Conservation (phyloP, 1,140 invertebrate species). For the Diploscapter pachys region DNA sequence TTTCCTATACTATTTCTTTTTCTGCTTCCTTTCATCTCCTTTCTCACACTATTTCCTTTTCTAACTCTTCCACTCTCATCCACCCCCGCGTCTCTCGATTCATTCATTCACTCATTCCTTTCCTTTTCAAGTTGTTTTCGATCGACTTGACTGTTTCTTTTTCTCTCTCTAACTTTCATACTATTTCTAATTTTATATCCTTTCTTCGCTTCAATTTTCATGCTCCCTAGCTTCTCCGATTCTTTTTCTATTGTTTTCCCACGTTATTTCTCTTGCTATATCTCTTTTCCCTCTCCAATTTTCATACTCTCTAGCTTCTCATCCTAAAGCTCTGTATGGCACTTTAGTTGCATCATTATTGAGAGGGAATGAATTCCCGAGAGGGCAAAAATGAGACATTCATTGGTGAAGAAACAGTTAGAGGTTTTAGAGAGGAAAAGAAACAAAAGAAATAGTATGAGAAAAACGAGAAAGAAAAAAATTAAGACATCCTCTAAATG, state of each 20-base stretch:
- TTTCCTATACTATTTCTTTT: neutral
- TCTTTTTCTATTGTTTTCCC: neutral
- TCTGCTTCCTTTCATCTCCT: neutral
- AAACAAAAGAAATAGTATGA: too few relatives aligned
- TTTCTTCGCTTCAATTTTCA: neutral
- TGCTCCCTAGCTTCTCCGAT: neutral
- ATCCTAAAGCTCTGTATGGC: too few relatives aligned
- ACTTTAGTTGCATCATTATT: too few relatives aligned
- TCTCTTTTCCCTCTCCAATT: neutral
- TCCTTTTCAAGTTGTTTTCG: neutral
- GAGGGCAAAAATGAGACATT: too few relatives aligned
- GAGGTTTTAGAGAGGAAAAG: too few relatives aligned
- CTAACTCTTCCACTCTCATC: neutral
- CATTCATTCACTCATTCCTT: neutral
- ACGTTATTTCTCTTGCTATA: neutral
- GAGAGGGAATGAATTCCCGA: too few relatives aligned
- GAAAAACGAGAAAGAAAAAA: too few relatives aligned
- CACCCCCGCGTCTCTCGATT: neutral
- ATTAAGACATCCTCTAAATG: too few relatives aligned
- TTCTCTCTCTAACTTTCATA: neutral
- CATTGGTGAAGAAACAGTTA: too few relatives aligned
- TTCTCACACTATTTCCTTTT: constrained; percentile 7
- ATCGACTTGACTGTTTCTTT: neutral
- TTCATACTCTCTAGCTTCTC: neutral
- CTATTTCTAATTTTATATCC: neutral